A percentile compares a stretch with the other conserved stretches of the same genome.
Conservation (phyloP, 2,888 invertebrate genomes). For the Ganaspis brasiliensis region DNA sequence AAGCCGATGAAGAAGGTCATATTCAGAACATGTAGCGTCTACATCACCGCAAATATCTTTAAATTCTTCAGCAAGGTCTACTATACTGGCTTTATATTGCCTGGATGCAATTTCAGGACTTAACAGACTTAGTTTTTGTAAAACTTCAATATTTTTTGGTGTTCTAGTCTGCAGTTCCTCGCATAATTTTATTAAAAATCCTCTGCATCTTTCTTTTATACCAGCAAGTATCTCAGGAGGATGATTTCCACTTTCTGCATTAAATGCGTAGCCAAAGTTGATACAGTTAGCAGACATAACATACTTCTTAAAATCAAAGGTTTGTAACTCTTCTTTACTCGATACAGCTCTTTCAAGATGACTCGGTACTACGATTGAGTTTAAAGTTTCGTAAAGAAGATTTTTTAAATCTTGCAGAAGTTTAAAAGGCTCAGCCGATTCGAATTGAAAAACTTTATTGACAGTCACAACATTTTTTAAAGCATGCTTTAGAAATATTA, state of each 20-base stretch:
- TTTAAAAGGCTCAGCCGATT: constrained; percentile 57
- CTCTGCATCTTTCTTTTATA: background rate
- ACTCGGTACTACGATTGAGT: constrained; percentile 63
- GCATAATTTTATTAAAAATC: background rate
- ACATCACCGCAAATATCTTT: constrained; percentile 25
- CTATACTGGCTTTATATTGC: background rate
- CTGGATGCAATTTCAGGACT: background rate
- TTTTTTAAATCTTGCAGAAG: constrained; percentile 22
- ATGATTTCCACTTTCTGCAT: background rate
- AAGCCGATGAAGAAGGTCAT: background rate
- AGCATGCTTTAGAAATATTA: background rate
- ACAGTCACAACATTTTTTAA: constrained; percentile 55
- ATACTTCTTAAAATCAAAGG: background rate
- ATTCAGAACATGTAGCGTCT: constrained; percentile 32
- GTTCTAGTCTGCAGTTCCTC: background rate
- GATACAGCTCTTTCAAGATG: constrained; percentile 57
- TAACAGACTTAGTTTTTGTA: background rate
- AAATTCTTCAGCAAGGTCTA: background rate
- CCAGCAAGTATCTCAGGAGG: background rate
- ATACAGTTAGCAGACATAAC: background rate
- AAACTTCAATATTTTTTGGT: background rate
- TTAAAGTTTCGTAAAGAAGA: constrained; percentile 26
- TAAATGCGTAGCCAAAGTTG: background rate
- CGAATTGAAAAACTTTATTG: constrained; percentile 59
- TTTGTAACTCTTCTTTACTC: background rate